These are phyloP conservation scores for Allacma fusca DNA, from an alignment of 2,888 invertebrate genomes.

Conservation along the genomic window DNA sequence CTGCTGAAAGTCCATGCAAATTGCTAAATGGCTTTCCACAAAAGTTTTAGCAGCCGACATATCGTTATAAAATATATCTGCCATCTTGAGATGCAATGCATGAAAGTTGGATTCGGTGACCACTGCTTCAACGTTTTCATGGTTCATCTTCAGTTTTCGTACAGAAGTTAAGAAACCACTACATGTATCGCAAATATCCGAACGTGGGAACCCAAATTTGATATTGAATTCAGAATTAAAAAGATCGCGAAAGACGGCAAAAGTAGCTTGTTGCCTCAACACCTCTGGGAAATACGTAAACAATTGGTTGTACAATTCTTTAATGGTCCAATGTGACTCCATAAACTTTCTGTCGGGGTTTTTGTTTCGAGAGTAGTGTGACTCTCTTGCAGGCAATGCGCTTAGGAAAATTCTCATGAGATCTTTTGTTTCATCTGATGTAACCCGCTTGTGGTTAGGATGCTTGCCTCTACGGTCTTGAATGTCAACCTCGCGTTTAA, in stretches of 20 bases:
- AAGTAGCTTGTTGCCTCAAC: neutral
- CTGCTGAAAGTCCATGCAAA: slow-evolving; percentile 48
- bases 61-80: slow-evolving; percentile 14
- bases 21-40: neutral
- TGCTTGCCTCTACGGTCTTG: too few species aligned
- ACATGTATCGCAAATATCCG: slow-evolving; percentile 43
- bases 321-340: slow-evolving; percentile 28
- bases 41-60: neutral
- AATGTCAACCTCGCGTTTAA: too few species aligned
- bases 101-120: too few species aligned
- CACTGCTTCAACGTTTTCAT: too few species aligned
- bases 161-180: too few species aligned
- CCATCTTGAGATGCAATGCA: slow-evolving; percentile 18
- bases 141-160: slow-evolving; percentile 12
- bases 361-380: too few species aligned
- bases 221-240: slow-evolving; percentile 43
- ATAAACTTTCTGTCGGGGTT: slow-evolving; percentile 29
- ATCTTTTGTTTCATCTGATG: neutral
- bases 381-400: neutral
- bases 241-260: slow-evolving; percentile 22
- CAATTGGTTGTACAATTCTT: slow-evolving; percentile 31
- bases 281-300: neutral
- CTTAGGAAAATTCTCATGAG: slow-evolving; percentile 5
- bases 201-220: slow-evolving; percentile 31
- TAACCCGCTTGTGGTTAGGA: neutral